Percentiles rank a stretch among this genome's conserved stretches.
Evolutionary conservation across 2,113 vertebrate species (phyloP).

Genomic region (Spizaetus ornatus): DNA sequence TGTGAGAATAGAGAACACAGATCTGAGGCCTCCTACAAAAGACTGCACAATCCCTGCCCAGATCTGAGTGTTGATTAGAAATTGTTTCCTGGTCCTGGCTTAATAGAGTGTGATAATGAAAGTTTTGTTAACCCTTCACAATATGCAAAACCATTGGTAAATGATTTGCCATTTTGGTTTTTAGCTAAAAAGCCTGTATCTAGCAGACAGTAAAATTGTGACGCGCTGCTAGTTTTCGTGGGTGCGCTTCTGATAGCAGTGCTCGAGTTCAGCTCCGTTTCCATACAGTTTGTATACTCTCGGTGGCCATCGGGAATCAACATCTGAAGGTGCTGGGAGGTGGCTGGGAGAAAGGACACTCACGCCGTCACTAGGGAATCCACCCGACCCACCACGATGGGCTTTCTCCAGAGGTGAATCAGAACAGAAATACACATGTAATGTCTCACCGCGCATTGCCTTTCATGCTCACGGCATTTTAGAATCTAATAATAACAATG

Average conservation of each 20-base stretch:
- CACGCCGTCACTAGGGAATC: not conserved
- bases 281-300: not conserved
- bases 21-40: constrained; percentile 78
- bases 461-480: not conserved
- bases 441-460: not conserved
- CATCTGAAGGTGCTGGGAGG: not conserved
- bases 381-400: rapidly evolving
- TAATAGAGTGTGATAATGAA: constrained; percentile 81
- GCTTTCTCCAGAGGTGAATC: not conserved
- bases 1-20: constrained; percentile 79
- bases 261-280: not conserved
- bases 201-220: not conserved
- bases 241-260: not conserved
- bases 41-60: constrained; percentile 74
- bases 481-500: not conserved
- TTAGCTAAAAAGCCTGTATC: not conserved
- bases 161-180: constrained; percentile 14
- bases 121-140: constrained; percentile 69
- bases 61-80: constrained; percentile 80
- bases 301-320: not conserved
- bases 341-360: not conserved
- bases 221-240: not conserved
- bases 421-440: not conserved
- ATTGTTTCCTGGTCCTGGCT: constrained; percentile 80
- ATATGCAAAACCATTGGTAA: constrained; percentile 34